Evolutionary conservation across 2,888 invertebrate genomes (phyloP).

Genomic region (Caenorhabditis sp.): DNA sequence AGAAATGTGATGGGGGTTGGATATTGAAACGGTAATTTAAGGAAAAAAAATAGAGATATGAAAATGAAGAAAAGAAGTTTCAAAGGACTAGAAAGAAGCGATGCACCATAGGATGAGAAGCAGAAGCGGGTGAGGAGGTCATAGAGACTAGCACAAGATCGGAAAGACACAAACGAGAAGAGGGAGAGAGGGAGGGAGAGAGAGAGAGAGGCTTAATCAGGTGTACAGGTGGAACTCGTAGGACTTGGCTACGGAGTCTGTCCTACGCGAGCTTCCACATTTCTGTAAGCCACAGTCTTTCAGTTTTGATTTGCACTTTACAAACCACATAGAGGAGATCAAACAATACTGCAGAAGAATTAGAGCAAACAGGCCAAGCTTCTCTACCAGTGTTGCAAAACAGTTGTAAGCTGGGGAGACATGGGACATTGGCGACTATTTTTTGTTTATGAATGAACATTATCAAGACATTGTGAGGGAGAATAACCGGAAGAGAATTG

Average conservation of each 20-base stretch:
- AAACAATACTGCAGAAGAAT: conserved; percentile 31
- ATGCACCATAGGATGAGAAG: neutral
- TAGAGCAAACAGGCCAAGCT: conserved; percentile 47
- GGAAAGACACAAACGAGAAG: conserved; percentile 37
- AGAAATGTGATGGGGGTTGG: conserved; percentile 4
- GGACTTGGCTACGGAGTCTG: conserved; percentile 43
- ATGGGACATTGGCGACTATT: neutral
- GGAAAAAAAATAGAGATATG: too few species aligned
- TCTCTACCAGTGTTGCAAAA: conserved; percentile 31
- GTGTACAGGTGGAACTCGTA: conserved; percentile 54
- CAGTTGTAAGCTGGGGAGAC: conserved; percentile 3
- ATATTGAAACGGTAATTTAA: conserved; percentile 9
- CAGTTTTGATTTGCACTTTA: conserved; percentile 12
- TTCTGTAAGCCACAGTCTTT: conserved; percentile 19
- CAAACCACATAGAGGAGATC: conserved; percentile 4
- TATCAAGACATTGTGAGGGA: too few species aligned
- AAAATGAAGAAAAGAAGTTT: too few species aligned
- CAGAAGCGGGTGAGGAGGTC: conserved; percentile 9
- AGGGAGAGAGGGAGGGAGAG: neutral
- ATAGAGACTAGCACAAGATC: conserved; percentile 30
- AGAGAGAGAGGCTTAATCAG: conserved; percentile 5
- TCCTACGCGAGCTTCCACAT: conserved; percentile 33
- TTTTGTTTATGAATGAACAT: too few species aligned
- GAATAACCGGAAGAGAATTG: neutral
- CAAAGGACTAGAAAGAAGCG: neutral